Evolutionary conservation across 2,888 invertebrate genomes (phyloP).

Genomic region (Plagodis pulveraria): DNA sequence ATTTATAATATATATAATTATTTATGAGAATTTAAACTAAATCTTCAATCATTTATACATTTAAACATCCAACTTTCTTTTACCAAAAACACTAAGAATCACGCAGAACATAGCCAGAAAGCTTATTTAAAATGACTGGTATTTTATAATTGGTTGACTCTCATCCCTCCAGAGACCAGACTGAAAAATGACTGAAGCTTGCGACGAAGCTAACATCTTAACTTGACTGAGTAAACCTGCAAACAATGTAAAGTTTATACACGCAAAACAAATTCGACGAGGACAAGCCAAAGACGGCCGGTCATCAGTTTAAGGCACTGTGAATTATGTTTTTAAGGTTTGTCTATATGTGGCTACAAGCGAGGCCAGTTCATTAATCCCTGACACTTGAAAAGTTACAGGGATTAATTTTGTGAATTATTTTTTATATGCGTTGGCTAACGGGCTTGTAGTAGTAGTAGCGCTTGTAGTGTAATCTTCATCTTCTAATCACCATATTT

Average conservation of each 20-base stretch:
- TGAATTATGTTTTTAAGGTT: slow-evolving; percentile 25
- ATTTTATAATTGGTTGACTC: slow-evolving; percentile 14
- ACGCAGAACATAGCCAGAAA: too few relatives aligned
- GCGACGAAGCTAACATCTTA: slow-evolving; percentile 33
- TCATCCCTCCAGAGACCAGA: slow-evolving; percentile 23
- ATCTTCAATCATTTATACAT: too few relatives aligned
- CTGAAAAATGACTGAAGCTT: slow-evolving; percentile 32
- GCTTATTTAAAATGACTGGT: too few relatives aligned
- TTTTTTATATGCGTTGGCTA: too few relatives aligned
- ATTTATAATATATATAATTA: too few relatives aligned
- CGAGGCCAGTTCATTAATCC: background rate
- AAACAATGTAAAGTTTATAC: slow-evolving; percentile 35
- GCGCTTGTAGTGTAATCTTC: too few relatives aligned
- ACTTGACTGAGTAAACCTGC: slow-evolving; percentile 32
- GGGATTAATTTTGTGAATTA: too few relatives aligned
- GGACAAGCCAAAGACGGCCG: slow-evolving; percentile 26
- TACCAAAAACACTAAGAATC: too few relatives aligned
- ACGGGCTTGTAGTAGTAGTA: too few relatives aligned
- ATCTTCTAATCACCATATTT: too few relatives aligned
- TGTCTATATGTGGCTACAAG: slow-evolving; percentile 4
- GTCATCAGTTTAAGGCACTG: slow-evolving; percentile 31
- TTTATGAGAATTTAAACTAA: too few relatives aligned
- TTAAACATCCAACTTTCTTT: too few relatives aligned
- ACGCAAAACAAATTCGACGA: slow-evolving; percentile 28
- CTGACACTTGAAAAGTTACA: background rate